Percentiles rank a stretch among this genome's conserved stretches.
Evolutionary conservation across 2,797 vertebrate species (phyloP).

Genomic region (Schizopygopsis malacanthus): DNA sequence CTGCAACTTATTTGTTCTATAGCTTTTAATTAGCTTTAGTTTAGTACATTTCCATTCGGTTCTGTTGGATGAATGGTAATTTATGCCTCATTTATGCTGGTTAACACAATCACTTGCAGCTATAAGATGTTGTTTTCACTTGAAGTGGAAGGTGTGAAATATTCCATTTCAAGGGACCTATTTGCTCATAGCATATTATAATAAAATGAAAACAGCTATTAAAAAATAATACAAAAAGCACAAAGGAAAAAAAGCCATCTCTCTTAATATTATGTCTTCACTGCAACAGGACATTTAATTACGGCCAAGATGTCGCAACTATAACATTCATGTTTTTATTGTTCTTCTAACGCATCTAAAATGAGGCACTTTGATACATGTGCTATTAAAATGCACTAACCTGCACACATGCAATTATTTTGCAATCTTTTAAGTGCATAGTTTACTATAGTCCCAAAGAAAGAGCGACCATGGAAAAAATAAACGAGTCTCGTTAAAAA

Average conservation of each 20-base stretch:
- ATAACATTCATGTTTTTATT: slow-evolving; percentile 18
- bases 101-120: slow-evolving; percentile 30
- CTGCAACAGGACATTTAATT: background rate
- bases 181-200: slow-evolving; percentile 11
- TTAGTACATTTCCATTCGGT: slow-evolving; percentile 7
- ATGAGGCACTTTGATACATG: slow-evolving; percentile 17
- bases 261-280: background rate
- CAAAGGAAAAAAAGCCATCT: slow-evolving; percentile 3
- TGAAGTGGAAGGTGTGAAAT: slow-evolving; percentile 17
- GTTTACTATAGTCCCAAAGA: slow-evolving; percentile 21
- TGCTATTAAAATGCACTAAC: slow-evolving; percentile 22
- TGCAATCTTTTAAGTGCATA: background rate
- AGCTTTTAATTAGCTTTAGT: slow-evolving; percentile 12
- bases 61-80: slow-evolving; percentile 1
- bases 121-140: slow-evolving; percentile 20
- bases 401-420: slow-evolving; percentile 29
- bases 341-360: background rate
- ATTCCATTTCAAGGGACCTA: background rate
- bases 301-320: background rate
- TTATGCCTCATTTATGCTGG: slow-evolving; percentile 23
- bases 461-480: background rate
- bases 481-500: background rate
- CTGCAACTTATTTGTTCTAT: slow-evolving; percentile 13
- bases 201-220: slow-evolving; percentile 36
- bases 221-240: slow-evolving; percentile 25